Evolutionary conservation across 2,888 invertebrate genomes (phyloP), one percentile per base, ranked within the genome.

Genomic region (Carpatolechia fugitivella): DNA sequence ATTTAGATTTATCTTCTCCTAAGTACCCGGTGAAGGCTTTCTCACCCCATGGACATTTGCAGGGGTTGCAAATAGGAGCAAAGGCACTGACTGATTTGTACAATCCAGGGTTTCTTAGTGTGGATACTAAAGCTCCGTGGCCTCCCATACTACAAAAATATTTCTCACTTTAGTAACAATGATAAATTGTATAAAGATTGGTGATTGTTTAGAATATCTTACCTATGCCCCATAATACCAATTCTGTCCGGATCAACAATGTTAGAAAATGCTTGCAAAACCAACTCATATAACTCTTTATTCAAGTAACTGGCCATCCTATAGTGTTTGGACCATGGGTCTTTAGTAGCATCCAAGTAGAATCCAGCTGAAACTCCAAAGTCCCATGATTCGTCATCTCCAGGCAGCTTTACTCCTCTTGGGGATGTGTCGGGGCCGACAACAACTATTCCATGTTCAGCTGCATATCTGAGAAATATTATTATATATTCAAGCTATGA

Each of bases 111-210:
- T 97, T 98, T 81, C 97, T 96, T 40, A 99, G 83, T 4, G 96
- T 95, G 73, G 96, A 95, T 52, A 98, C 93, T 47, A 99, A 80
- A 13, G 99, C 98, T 30, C 99, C 99, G 86, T 99, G 99, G 20
- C 99, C 99, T 57, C 99, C 99, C 99, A 99, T 99, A 75, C 98
- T 98, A 76, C n/a, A n/a, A n/a, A n/a, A n/a, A n/a, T n/a, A n/a
- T n/a, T n/a, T n/a, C n/a, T n/a, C n/a, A n/a, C n/a, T n/a, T n/a
- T n/a, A n/a, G n/a, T n/a, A n/a, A n/a, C n/a, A n/a, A n/a, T n/a
- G n/a, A n/a, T n/a, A n/a, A n/a, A n/a, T n/a, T n/a, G n/a, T n/a
- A n/a, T n/a, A n/a, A n/a, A n/a, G n/a, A n/a, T n/a, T n/a, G n/a
- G n/a, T n/a, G n/a, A n/a, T n/a, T n/a, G n/a, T n/a, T n/a, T n/a